Evolutionary conservation across 2,888 invertebrate species (phyloP), one percentile per base, ranked within the genome.

Genomic region (Shargacucullia verbasci): DNA sequence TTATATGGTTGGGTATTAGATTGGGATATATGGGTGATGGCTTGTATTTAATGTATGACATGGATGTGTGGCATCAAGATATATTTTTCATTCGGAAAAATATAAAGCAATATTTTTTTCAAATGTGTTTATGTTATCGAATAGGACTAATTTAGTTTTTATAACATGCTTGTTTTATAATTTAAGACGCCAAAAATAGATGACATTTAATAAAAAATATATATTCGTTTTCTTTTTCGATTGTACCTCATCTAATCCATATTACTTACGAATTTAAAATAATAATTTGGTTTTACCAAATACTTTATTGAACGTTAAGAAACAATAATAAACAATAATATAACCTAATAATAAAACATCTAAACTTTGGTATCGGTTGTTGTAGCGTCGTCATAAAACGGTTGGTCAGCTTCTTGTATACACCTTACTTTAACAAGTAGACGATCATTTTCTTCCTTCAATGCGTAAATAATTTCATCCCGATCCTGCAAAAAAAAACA

Each of bases 401-500:
- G 10, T 14, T 33, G 20, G 7, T 7, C 8, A 29, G 7, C 7
- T 0, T 84, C 81, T 8, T 88, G 86, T 1, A 80, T 55, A 60
- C 94, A 94, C 13, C 88, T 79, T 10, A 92, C 82, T 75, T 91
- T 93, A 1, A 81, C 79, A 1, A 93, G 82, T 43, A 94, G 79
- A 12, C 92, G 86, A 9, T 91, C 90, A 67, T 94, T 94, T 78
- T 94, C 94, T 67, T 92, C 89, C 70, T 92, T 94, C 58, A 95
- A 79, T 12, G 93, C 88, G 1, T 78, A 75, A 41, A 95, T 94
- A 7, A 92, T 83, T 58, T 89, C 94, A 68, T 95, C 94, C 61
- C 92, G 85, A 73, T 94, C 93, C 95, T 95, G 78, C 49, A 67
- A 75, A 12, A 47, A 39, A 31, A 10, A 25, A 13, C 14, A 13